Evolutionary conservation across 1,140 invertebrate genomes (phyloP).

Genomic region (Alviniconcha marisindica): DNA sequence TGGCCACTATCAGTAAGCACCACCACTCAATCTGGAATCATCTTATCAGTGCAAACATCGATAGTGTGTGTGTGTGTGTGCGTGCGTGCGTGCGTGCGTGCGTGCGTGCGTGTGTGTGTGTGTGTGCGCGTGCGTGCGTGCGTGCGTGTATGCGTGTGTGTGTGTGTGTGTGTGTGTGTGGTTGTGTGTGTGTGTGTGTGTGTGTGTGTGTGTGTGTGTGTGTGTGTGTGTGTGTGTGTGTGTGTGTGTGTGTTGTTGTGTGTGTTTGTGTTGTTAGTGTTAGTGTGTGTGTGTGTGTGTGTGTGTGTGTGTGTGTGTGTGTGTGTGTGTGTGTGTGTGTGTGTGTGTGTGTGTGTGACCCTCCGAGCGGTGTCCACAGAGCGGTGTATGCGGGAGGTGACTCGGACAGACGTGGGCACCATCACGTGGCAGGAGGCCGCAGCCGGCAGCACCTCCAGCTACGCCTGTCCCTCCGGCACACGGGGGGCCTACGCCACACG

Average conservation of each 20-base stretch:
- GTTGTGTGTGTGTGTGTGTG: no score
- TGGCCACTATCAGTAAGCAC: background rate
- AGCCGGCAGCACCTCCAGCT: background rate
- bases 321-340: no score
- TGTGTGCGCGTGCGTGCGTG: no score
- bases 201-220: slow-evolving; percentile 1
- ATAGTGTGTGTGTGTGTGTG: background rate
- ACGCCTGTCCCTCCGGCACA: background rate
- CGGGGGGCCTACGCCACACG: background rate
- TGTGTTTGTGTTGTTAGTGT: no score
- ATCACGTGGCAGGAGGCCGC: background rate
- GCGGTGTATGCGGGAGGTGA: background rate
- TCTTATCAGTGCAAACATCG: no score
- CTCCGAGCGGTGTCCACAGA: background rate
- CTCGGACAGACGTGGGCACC: background rate
- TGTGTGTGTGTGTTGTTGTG: background rate
- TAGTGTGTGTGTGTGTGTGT: no score
- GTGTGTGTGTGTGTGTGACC: no score
- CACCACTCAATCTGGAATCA: background rate
- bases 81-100: background rate
- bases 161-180: no score
- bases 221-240: background rate
- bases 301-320: no score
- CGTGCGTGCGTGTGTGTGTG: no score
- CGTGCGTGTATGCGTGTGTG: no score